Evolutionary conservation across 2,888 invertebrate species (phyloP).

Genomic region (Caenorhabditis panamensis): DNA sequence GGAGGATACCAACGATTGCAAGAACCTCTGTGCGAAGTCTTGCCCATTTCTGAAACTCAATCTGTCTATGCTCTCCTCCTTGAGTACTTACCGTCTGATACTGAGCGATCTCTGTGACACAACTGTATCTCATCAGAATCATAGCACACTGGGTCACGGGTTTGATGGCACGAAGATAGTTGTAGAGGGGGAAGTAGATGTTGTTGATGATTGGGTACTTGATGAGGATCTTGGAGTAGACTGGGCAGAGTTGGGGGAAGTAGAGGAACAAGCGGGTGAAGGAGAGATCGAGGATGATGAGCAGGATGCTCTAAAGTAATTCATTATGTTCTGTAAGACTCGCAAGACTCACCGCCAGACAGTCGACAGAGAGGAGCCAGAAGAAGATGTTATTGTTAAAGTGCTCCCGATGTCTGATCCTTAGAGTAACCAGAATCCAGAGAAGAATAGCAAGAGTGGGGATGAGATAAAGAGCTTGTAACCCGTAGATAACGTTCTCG

Average conservation of each 20-base stretch:
- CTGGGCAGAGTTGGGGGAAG: slow-evolving; percentile 29
- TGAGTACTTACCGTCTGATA: background rate
- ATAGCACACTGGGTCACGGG: slow-evolving; percentile 15
- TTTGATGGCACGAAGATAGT: slow-evolving; percentile 31
- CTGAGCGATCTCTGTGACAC: background rate
- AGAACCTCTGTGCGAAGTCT: background rate
- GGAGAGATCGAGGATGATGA: slow-evolving; percentile 24
- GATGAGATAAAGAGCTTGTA: slow-evolving; percentile 16
- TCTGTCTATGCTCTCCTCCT: background rate
- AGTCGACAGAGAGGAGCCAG: slow-evolving; percentile 26
- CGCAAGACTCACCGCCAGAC: slow-evolving; percentile 38
- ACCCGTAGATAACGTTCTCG: slow-evolving; percentile 14
- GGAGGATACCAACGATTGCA: background rate
- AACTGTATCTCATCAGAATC: slow-evolving; percentile 9
- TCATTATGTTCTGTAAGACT: too few relatives aligned
- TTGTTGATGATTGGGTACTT: slow-evolving; percentile 4
- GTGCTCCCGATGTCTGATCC: background rate
- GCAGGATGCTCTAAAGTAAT: slow-evolving; percentile 31
- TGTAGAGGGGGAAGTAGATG: slow-evolving; percentile 38
- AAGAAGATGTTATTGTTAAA: slow-evolving; percentile 15
- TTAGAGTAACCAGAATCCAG: slow-evolving; percentile 8
- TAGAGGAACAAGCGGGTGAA: slow-evolving; percentile 45
- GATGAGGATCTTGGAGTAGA: slow-evolving; percentile 25
- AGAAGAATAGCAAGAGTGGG: slow-evolving; percentile 11
- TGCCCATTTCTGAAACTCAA: background rate